Evolutionary conservation across 2,888 invertebrate species (phyloP).

Genomic region (Xanthorhoe spadicearia): DNA sequence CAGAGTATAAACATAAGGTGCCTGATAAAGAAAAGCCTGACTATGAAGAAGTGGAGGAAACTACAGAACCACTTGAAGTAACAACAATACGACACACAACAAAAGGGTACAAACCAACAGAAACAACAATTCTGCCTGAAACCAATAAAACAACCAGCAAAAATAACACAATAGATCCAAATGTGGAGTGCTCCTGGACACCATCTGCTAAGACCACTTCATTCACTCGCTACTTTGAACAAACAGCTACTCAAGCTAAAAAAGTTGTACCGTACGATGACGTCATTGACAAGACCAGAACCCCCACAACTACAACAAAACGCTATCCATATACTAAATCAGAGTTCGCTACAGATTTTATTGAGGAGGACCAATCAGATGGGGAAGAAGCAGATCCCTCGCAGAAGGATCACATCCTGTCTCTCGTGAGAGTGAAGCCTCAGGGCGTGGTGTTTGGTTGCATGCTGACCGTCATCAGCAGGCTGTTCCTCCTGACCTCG

Average conservation of each 20-base stretch:
- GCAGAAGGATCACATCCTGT: slow-evolving; percentile 52
- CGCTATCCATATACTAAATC: not conserved
- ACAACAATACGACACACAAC: not conserved
- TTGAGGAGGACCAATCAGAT: slow-evolving; percentile 43
- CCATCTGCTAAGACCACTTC: slow-evolving; percentile 62
- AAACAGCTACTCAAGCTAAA: not conserved
- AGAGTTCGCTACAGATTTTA: slow-evolving; percentile 14
- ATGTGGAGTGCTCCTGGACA: slow-evolving; percentile 65
- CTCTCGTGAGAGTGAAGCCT: slow-evolving; percentile 64
- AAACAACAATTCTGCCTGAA: not conserved
- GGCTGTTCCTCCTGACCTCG: slow-evolving; percentile 67
- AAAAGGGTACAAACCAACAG: not conserved
- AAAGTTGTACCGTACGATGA: not conserved
- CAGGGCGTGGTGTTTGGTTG: slow-evolving; percentile 68
- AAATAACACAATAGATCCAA: slow-evolving; percentile 19
- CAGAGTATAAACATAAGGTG: not conserved
- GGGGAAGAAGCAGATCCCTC: slow-evolving; percentile 47
- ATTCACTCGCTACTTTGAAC: slow-evolving; percentile 55
- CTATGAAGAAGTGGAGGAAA: not conserved
- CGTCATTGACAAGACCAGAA: not conserved
- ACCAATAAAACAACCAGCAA: not conserved
- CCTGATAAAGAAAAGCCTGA: not conserved
- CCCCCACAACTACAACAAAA: not conserved
- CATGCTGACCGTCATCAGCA: slow-evolving; percentile 62
- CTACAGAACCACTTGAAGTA: not conserved